A percentile compares a stretch with the other conserved stretches of the same genome.
Conservation (phyloP, 2,113 vertebrate genomes). For the Albula glossodonta region DNA sequence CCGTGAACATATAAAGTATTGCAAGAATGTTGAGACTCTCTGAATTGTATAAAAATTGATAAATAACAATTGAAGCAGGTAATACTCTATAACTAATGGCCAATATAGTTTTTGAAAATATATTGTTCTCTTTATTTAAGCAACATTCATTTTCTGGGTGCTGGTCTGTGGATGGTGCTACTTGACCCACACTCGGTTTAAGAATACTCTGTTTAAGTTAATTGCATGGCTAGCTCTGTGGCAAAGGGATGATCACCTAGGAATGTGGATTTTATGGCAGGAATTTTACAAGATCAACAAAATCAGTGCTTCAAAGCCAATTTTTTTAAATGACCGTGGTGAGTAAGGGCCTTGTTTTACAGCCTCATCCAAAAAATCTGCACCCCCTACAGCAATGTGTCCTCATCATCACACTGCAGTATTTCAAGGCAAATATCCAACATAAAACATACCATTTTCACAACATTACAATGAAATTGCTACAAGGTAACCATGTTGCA, state of each 20-base stretch:
- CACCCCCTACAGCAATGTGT: background rate
- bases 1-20: too few species aligned
- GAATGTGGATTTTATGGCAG: background rate
- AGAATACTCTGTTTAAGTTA: background rate
- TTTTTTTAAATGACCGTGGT: background rate
- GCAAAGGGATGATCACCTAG: background rate
- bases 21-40: too few species aligned
- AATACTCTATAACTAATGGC: background rate
- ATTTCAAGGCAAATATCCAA: background rate
- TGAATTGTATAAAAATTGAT: too few species aligned
- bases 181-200: background rate
- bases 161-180: background rate
- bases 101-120: background rate
- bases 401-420: background rate
- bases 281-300: background rate
- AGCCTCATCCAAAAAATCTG: background rate
- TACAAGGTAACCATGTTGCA: background rate
- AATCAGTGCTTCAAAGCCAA: background rate
- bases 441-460: background rate
- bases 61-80: too few species aligned
- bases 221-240: background rate
- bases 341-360: background rate
- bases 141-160: background rate
- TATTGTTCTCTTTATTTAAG: background rate
- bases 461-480: conserved; percentile 21